Percentiles rank a stretch among this genome's conserved stretches.
These are phyloP conservation scores for Cryptocephalus moraei DNA, from an alignment of 2,888 invertebrate species.

Conservation along the genomic window DNA sequence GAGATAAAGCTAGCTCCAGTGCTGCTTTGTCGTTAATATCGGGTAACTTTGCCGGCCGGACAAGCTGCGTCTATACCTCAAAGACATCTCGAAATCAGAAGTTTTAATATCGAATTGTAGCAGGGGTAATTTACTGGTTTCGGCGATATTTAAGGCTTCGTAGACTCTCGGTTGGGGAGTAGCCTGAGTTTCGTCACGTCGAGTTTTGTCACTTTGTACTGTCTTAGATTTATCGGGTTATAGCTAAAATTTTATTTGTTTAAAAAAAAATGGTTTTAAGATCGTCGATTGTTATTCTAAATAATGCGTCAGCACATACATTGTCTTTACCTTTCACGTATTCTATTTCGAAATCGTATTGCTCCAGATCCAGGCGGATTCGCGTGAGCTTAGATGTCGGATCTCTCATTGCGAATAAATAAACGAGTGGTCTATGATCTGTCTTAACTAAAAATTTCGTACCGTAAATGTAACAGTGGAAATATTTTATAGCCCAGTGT, in stretches of 20 bases:
- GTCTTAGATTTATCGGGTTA: slow-evolving; percentile 2
- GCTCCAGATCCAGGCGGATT: slow-evolving; percentile 8
- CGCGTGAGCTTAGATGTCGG: slow-evolving; percentile 10
- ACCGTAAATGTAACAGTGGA: slow-evolving; percentile 3
- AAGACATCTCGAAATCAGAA: too few species aligned
- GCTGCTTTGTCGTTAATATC: too few species aligned
- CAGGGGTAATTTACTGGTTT: background rate
- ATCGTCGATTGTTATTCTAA: slow-evolving; percentile 2
- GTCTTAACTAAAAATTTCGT: slow-evolving; percentile 9
- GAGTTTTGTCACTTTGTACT: slow-evolving; percentile 1
- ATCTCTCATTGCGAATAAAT: slow-evolving; percentile 12
- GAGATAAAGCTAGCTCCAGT: too few species aligned
- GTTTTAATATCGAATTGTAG: background rate
- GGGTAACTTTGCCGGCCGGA: too few species aligned
- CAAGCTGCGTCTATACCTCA: too few species aligned
- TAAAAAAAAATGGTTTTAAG: slow-evolving; percentile 1
- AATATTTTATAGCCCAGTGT: slow-evolving; percentile 11
- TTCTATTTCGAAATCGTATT: slow-evolving; percentile 4
- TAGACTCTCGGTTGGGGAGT: background rate
- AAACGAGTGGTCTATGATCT: slow-evolving; percentile 10
- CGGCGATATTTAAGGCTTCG: background rate
- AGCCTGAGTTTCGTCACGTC: too few species aligned
- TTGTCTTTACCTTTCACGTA: slow-evolving; percentile 4
- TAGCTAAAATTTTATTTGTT: slow-evolving; percentile 1
- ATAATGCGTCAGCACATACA: slow-evolving; percentile 2